Percentiles rank a stretch among this genome's conserved stretches.
Conservation (phyloP, 2,113 vertebrate species). For the Quiscalus mexicanus region DNA sequence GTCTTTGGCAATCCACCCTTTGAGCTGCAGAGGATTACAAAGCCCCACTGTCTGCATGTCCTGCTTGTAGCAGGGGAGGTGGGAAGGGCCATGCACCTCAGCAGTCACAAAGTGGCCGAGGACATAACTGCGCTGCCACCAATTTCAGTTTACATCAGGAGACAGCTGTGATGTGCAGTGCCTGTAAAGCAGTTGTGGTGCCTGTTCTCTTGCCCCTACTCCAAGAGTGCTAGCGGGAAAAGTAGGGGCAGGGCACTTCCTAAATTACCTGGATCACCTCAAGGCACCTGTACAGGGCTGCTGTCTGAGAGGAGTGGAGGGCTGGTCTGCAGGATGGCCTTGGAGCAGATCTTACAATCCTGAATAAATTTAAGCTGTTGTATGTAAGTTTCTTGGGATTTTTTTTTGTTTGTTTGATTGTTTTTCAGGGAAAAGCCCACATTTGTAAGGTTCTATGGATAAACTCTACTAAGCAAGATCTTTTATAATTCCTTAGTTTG, state of each 20-base stretch:
- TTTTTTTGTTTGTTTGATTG: background rate
- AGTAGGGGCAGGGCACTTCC: background rate
- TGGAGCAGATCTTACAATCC: background rate
- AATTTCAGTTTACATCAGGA: background rate
- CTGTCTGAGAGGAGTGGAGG: background rate
- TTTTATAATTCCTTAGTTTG: background rate
- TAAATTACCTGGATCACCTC: background rate
- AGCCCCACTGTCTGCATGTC: accelerated
- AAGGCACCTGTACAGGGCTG: background rate
- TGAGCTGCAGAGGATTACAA: background rate
- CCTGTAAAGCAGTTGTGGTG: background rate
- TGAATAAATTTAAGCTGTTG: background rate
- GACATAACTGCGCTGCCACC: background rate
- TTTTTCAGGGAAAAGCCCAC: background rate
- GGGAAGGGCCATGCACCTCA: background rate
- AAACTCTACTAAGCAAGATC: background rate
- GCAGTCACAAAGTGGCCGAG: background rate
- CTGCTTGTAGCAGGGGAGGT: background rate
- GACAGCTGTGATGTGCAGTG: background rate
- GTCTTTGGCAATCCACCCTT: background rate
- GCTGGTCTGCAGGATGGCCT: background rate
- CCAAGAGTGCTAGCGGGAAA: accelerated
- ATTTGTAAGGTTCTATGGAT: background rate
- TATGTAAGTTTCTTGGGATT: background rate
- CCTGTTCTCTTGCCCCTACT: background rate